Evolutionary conservation across 2,797 vertebrate genomes (phyloP).

Genomic region (Falco novaeseelandiae): DNA sequence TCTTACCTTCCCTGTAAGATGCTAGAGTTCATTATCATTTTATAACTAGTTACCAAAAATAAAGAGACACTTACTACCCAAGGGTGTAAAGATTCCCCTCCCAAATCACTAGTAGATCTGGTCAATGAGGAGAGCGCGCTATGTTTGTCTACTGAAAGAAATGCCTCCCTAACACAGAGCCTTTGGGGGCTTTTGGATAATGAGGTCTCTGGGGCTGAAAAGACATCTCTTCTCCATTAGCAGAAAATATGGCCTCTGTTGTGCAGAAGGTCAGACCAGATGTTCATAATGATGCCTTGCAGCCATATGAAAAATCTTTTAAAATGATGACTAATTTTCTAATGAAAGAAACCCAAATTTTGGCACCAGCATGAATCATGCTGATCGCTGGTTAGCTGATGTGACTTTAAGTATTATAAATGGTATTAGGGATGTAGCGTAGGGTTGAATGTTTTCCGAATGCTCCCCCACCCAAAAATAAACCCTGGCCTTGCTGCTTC

Average conservation of each 20-base stretch:
- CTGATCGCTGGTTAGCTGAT: not conserved
- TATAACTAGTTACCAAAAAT: not conserved
- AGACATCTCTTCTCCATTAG: constrained; percentile 55
- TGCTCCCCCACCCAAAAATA: not conserved
- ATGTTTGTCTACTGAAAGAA: not conserved
- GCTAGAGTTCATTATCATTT: not conserved
- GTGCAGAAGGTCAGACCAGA: constrained; percentile 46
- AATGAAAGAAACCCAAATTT: constrained; percentile 8
- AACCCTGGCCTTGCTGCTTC: not conserved
- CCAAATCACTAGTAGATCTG: not conserved
- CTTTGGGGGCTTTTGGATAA: constrained; percentile 50
- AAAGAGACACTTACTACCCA: not conserved
- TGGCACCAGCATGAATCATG: not conserved
- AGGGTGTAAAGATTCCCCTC: not conserved
- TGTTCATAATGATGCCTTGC: constrained; percentile 53
- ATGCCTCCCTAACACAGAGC: not conserved
- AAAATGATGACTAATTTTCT: constrained; percentile 30
- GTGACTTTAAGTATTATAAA: not conserved
- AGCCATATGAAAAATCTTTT: constrained; percentile 37
- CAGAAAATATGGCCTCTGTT: constrained; percentile 35
- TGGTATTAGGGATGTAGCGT: not conserved
- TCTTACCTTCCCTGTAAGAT: not conserved
- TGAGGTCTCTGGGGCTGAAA: constrained; percentile 57
- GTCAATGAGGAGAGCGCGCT: not conserved
- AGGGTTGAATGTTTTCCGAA: not conserved